Evolutionary conservation across 2,888 invertebrate genomes (phyloP).

Genomic region (Orthonevra nobilis): DNA sequence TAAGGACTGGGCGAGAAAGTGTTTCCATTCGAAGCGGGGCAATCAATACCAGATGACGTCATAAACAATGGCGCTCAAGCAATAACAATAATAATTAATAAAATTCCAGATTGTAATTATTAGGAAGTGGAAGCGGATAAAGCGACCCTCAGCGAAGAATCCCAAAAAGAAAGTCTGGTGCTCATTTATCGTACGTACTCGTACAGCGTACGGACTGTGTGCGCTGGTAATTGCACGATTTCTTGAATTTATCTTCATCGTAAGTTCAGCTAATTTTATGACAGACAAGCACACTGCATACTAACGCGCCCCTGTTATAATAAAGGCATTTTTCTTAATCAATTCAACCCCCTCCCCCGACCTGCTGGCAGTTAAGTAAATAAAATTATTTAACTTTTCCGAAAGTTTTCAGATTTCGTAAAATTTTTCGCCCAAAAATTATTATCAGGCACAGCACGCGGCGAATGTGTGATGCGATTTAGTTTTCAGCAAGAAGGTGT

Average conservation of each 20-base stretch:
- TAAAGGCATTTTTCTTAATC: conserved; percentile 54
- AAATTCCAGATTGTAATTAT: conserved; percentile 70
- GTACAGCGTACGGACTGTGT: conserved; percentile 54
- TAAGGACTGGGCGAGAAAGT: neutral
- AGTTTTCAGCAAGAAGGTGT: conserved; percentile 58
- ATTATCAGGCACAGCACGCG: conserved; percentile 34
- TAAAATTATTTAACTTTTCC: conserved; percentile 62
- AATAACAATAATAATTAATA: conserved; percentile 71
- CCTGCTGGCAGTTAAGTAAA: conserved; percentile 44
- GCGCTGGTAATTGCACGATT: conserved; percentile 66
- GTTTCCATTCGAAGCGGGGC: conserved; percentile 16
- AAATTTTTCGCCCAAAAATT: conserved; percentile 28
- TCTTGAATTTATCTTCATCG: conserved; percentile 67
- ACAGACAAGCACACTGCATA: conserved; percentile 67
- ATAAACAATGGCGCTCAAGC: conserved; percentile 54
- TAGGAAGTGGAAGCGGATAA: conserved; percentile 30
- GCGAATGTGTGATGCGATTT: conserved; percentile 20
- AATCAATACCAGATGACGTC: conserved; percentile 69
- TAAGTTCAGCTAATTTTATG: conserved; percentile 70
- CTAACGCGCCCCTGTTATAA: conserved; percentile 53
- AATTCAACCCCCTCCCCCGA: conserved; percentile 2
- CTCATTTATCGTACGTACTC: too few species aligned
- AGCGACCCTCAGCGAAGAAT: conserved; percentile 26
- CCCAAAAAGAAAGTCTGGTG: conserved; percentile 28
- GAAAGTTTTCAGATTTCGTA: conserved; percentile 55